A percentile compares a stretch with the other conserved stretches of the same genome.
These are phyloP conservation scores for Papilio gigon DNA, from an alignment of 2,888 invertebrate genomes.

Conservation along the genomic window DNA sequence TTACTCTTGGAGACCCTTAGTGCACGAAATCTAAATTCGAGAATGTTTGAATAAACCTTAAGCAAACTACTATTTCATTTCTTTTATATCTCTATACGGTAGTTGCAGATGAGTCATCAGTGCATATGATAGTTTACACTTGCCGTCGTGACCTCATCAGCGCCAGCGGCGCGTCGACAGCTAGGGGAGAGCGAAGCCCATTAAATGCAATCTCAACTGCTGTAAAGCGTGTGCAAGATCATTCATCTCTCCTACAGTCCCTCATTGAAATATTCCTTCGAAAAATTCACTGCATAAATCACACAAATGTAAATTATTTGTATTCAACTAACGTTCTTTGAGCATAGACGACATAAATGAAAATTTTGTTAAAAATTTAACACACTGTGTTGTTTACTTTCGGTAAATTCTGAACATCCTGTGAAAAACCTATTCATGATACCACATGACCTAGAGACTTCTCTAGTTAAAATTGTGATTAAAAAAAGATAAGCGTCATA, in stretches of 20 bases:
- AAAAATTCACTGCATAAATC: not conserved
- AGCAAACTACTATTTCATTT: not conserved
- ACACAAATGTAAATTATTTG: not conserved
- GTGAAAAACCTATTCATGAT: no score
- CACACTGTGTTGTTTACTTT: no score
- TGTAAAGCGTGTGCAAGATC: slow-evolving; percentile 19
- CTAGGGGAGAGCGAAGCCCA: slow-evolving; percentile 26
- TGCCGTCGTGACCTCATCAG: slow-evolving; percentile 11
- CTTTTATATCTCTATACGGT: not conserved
- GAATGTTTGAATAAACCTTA: no score
- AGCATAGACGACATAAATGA: not conserved
- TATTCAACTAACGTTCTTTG: not conserved
- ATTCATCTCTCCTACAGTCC: not conserved
- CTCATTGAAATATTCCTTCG: slow-evolving; percentile 4
- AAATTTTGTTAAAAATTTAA: no score
- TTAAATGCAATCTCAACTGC: slow-evolving; percentile 33
- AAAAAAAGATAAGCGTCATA: slow-evolving; percentile 42
- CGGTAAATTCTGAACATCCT: no score
- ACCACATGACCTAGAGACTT: not conserved
- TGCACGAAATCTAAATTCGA: no score
- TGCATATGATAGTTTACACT: slow-evolving; percentile 24
- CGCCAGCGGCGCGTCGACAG: slow-evolving; percentile 2
- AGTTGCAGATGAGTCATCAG: not conserved
- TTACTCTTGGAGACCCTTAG: no score
- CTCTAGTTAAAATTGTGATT: not conserved